Conservation (phyloP, 2,888 invertebrate species). For the Myathropa florea region DNA sequence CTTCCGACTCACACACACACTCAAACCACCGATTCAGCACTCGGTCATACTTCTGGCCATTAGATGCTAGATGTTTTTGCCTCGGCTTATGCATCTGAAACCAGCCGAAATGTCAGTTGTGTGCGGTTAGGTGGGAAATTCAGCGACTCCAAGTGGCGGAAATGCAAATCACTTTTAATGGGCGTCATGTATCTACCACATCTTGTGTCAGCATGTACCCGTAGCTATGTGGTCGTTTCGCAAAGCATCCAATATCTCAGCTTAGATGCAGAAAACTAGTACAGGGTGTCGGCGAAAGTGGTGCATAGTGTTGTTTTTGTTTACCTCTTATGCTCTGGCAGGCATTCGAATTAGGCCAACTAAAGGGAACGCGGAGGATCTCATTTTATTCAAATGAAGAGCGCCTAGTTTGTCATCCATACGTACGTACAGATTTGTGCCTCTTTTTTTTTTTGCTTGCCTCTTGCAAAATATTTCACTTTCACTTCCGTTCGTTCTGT, state of each 20-base stretch:
- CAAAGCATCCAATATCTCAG: background rate
- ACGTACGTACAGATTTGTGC: conserved; percentile 8
- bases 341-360: conserved; percentile 55
- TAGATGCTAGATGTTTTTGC: conserved; percentile 46
- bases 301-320: conserved; percentile 25
- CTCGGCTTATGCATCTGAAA: conserved; percentile 37
- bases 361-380: conserved; percentile 23
- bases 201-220: background rate
- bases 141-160: conserved; percentile 65
- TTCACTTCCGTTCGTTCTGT: conserved; percentile 64
- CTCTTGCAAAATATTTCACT: conserved; percentile 55
- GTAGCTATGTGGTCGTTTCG: no score
- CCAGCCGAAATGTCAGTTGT: conserved; percentile 56
- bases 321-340: background rate
- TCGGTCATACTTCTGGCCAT: background rate
- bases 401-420: conserved; percentile 39
- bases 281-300: conserved; percentile 66
- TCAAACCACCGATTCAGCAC: conserved; percentile 1
- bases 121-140: conserved; percentile 29
- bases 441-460: conserved; percentile 5
- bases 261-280: conserved; percentile 31
- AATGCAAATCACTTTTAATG: conserved; percentile 67
- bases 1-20: conserved; percentile 47
- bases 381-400: conserved; percentile 49
- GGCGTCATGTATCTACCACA: conserved; percentile 23